These are phyloP conservation scores for Dione juno DNA, from an alignment of 2,888 invertebrate species.

Conservation along the genomic window DNA sequence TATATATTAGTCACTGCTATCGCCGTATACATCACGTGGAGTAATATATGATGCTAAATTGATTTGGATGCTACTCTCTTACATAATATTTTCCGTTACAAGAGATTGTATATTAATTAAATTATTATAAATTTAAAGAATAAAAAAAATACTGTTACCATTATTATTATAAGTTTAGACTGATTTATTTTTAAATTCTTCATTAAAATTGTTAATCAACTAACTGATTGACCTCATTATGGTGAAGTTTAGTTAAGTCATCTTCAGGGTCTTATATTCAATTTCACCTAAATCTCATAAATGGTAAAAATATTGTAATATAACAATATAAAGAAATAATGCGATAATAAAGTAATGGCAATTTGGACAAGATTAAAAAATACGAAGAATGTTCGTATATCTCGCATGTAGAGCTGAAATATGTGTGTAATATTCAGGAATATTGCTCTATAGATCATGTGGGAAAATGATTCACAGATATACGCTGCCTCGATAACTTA, in stretches of 20 bases:
- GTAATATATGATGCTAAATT: conserved; percentile 11
- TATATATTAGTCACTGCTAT: conserved; percentile 20
- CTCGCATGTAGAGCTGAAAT: conserved; percentile 72
- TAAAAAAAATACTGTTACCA: neutral
- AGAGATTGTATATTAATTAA: neutral
- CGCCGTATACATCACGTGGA: conserved; percentile 14
- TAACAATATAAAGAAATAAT: too few relatives aligned
- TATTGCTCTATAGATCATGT: conserved; percentile 86
- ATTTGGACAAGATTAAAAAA: conserved; percentile 48
- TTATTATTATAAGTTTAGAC: neutral
- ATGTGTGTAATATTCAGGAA: conserved; percentile 85
- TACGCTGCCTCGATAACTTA: conserved; percentile 54
- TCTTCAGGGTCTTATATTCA: too few relatives aligned
- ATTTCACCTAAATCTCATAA: too few relatives aligned
- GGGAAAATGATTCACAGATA: conserved; percentile 80
- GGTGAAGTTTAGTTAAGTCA: too few relatives aligned
- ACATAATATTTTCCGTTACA: neutral
- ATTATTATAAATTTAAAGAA: neutral
- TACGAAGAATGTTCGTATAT: conserved; percentile 60
- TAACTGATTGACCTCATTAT: too few relatives aligned
- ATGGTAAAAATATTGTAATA: too few relatives aligned
- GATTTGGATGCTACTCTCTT: conserved; percentile 2
- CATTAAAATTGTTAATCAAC: too few relatives aligned
- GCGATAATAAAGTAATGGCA: conserved; percentile 40
- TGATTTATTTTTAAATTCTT: too few relatives aligned